phyloP scores from a whole-genome alignment of 2,888 invertebrate species.

The Microchrysa polita region DNA sequence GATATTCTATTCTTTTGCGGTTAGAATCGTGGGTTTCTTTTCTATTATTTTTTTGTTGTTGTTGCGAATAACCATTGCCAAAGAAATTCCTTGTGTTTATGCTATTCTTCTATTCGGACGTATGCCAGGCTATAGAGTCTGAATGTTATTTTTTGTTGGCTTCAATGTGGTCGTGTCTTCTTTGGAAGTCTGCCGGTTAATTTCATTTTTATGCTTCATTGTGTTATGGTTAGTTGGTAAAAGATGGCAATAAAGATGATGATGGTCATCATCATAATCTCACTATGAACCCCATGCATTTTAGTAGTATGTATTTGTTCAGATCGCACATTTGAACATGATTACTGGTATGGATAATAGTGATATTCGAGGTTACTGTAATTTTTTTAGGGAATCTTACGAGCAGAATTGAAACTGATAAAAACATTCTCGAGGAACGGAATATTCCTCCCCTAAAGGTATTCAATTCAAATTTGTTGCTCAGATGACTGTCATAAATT shows the following conservation, averaged over 20 bases:
- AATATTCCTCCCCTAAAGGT: no score
- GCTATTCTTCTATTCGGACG: not conserved
- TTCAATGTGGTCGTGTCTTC: not conserved
- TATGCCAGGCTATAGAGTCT: not conserved
- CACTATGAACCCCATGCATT: conserved; percentile 5
- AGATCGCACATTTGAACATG: conserved; percentile 25
- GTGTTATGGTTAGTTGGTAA: conserved; percentile 35
- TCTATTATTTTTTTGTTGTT: no score
- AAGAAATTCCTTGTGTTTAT: not conserved
- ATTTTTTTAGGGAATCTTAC: no score
- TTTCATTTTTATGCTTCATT: conserved; percentile 42
- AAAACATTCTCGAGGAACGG: no score
- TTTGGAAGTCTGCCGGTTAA: conserved; percentile 30
- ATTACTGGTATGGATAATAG: not conserved
- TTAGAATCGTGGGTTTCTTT: not conserved
- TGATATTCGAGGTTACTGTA: no score
- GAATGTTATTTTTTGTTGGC: conserved; percentile 5
- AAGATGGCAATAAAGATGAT: conserved; percentile 31
- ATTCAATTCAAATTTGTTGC: no score
- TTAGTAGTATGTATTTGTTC: conserved; percentile 20
- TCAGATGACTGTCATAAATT: no score
- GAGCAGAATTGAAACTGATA: no score
- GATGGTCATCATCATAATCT: conserved; percentile 24
- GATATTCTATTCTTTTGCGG: conserved; percentile 4
- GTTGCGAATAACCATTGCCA: no score